phyloP scores from a whole-genome alignment of 2,797 vertebrate genomes.

The Chaetodon trifasciatus region DNA sequence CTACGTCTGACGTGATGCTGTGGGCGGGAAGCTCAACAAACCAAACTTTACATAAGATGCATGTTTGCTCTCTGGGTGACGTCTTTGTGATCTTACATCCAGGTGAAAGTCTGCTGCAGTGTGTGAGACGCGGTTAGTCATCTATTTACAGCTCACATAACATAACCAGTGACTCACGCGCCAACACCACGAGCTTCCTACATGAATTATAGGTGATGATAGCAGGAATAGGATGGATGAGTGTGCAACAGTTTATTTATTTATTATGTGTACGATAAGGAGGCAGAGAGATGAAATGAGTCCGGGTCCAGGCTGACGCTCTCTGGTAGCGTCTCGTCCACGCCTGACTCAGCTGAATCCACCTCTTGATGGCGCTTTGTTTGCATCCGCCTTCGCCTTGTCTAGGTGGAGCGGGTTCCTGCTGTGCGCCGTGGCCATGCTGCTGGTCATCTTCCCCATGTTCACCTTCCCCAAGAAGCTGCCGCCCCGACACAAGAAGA shows the following conservation, averaged over 20 bases:
- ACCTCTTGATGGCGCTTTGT: background rate
- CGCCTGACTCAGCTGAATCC: background rate
- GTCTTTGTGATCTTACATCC: background rate
- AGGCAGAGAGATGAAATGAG: background rate
- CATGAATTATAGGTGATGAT: slow-evolving; percentile 44
- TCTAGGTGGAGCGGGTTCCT: slow-evolving; percentile 94
- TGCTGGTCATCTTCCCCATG: slow-evolving; percentile 99
- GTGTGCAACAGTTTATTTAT: slow-evolving; percentile 12
- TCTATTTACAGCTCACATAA: slow-evolving; percentile 35
- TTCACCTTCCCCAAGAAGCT: slow-evolving; percentile 99
- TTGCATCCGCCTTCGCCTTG: background rate
- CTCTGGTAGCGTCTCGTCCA: background rate
- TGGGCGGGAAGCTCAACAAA: background rate
- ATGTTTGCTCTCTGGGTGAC: background rate
- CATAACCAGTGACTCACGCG: slow-evolving; percentile 50
- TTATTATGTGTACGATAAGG: slow-evolving; percentile 24
- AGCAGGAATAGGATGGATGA: slow-evolving; percentile 37
- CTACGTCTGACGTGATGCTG: background rate
- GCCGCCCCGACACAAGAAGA: slow-evolving; percentile 93
- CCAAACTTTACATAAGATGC: background rate
- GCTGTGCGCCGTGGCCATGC: slow-evolving; percentile 96
- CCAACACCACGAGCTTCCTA: slow-evolving; percentile 18
- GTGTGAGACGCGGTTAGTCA: slow-evolving; percentile 41
- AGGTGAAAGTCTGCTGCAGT: slow-evolving; percentile 7
- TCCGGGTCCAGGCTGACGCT: background rate